Conservation (phyloP, 37 sponge, comb jelly and placozoan genomes). For the Aplysina aerophoba region DNA sequence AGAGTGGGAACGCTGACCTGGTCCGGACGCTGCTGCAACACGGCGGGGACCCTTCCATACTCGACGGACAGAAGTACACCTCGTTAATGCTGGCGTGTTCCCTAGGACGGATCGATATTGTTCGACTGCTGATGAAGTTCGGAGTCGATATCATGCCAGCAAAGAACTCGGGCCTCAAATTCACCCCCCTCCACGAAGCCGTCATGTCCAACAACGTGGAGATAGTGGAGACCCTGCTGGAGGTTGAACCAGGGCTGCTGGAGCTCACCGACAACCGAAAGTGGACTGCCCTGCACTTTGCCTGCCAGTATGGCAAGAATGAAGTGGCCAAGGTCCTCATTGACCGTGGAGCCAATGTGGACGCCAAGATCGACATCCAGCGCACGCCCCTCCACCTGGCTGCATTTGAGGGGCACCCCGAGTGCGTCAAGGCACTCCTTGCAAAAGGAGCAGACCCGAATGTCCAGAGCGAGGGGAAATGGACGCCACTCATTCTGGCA, state of each 20-base stretch:
- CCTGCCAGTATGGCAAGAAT: constrained; percentile 75
- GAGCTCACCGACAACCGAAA: constrained; percentile 60
- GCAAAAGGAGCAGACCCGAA: constrained; percentile 53
- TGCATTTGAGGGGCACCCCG: constrained; percentile 78
- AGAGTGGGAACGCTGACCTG: constrained; percentile 55
- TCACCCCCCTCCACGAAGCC: constrained; percentile 78
- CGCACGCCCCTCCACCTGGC: constrained; percentile 83
- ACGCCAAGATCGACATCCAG: constrained; percentile 71
- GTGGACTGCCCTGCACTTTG: constrained; percentile 83
- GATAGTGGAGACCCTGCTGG: constrained; percentile 57
- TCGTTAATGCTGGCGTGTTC: constrained; percentile 78
- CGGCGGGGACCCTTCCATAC: constrained; percentile 47
- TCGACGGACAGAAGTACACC: constrained; percentile 75
- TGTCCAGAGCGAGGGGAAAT: constrained; percentile 78
- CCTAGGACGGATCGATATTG: constrained; percentile 57
- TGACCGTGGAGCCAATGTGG: constrained; percentile 49
- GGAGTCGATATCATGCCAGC: constrained; percentile 57
- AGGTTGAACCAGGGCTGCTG: constrained; percentile 32
- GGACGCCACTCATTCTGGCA: constrained; percentile 81
- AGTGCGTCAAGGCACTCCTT: constrained; percentile 67
- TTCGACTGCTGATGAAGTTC: constrained; percentile 60
- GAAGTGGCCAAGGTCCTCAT: constrained; percentile 56
- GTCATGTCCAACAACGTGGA: constrained; percentile 71
- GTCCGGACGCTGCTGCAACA: constrained; percentile 65
- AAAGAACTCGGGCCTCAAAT: constrained; percentile 41